Conservation (phyloP, 2,888 invertebrate genomes). For the Cephonodes hylas region DNA sequence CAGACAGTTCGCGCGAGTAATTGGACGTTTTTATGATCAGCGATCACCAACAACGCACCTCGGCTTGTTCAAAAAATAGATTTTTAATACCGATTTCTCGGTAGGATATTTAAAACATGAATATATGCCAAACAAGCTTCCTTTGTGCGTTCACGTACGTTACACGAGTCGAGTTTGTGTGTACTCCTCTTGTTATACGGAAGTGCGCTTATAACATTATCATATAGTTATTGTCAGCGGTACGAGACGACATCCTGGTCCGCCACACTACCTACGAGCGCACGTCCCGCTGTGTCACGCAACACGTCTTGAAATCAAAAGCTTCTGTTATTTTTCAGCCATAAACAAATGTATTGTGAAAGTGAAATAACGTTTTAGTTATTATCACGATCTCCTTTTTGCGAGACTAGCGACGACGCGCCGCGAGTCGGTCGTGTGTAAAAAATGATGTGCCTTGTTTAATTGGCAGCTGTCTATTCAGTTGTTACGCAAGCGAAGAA, state of each 20-base stretch:
- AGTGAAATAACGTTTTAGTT: constrained; percentile 2
- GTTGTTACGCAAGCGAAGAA: background rate
- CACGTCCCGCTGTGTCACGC: background rate
- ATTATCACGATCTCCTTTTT: constrained; percentile 9
- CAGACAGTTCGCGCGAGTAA: background rate
- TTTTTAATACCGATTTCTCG: background rate
- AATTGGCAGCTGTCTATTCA: background rate
- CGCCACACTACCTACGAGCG: background rate
- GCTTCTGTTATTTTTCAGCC: background rate
- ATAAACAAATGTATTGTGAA: background rate
- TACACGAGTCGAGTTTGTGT: background rate
- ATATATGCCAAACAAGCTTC: background rate
- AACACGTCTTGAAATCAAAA: background rate
- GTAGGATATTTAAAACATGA: no score
- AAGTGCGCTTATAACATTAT: constrained; percentile 2
- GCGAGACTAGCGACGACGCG: background rate
- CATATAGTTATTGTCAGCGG: background rate
- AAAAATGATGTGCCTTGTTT: background rate
- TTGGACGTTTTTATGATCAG: background rate
- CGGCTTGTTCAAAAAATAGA: background rate
- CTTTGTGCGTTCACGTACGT: background rate
- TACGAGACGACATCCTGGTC: background rate
- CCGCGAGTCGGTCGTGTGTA: background rate
- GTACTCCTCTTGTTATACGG: background rate
- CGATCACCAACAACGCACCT: background rate